Percentiles rank a stretch among this genome's conserved stretches.
phyloP scores from a whole-genome alignment of 2,797 vertebrate genomes.

The Lepus townsendii region DNA sequence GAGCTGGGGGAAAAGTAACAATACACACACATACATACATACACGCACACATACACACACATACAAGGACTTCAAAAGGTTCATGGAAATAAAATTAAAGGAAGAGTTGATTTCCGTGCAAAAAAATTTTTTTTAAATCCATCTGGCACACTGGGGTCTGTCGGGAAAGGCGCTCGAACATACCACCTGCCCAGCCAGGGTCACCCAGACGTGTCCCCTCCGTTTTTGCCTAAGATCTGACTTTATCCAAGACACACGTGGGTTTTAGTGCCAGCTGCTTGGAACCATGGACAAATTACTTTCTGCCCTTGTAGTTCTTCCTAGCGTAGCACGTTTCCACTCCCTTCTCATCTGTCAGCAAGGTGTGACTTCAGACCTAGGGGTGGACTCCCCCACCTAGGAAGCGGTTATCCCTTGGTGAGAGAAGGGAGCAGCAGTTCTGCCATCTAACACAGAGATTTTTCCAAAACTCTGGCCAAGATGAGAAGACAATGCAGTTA shows the following conservation, averaged over 20 bases:
- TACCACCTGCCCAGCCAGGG: neutral
- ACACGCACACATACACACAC: neutral
- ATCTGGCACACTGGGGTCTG: conserved; percentile 81
- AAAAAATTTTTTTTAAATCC: too few relatives aligned
- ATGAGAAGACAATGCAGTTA: neutral
- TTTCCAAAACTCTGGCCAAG: neutral
- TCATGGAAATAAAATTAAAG: too few relatives aligned
- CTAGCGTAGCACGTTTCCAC: neutral
- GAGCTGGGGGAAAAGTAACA: neutral
- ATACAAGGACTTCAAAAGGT: too few relatives aligned
- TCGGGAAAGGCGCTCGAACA: too few relatives aligned
- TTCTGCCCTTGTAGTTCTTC: neutral
- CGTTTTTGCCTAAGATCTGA: too few relatives aligned
- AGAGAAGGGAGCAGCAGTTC: neutral
- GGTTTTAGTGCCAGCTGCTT: neutral
- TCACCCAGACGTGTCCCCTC: neutral
- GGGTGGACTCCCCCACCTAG: neutral
- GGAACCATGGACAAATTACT: neutral
- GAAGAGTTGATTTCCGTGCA: too few relatives aligned
- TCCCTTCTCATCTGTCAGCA: neutral
- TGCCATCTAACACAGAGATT: neutral
- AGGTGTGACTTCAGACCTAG: neutral
- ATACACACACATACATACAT: neutral
- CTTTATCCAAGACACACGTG: too few relatives aligned
- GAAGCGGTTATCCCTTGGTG: neutral